Evolutionary conservation across 1,140 invertebrate species (phyloP).

Genomic region (Thalassaphorura encarpata): DNA sequence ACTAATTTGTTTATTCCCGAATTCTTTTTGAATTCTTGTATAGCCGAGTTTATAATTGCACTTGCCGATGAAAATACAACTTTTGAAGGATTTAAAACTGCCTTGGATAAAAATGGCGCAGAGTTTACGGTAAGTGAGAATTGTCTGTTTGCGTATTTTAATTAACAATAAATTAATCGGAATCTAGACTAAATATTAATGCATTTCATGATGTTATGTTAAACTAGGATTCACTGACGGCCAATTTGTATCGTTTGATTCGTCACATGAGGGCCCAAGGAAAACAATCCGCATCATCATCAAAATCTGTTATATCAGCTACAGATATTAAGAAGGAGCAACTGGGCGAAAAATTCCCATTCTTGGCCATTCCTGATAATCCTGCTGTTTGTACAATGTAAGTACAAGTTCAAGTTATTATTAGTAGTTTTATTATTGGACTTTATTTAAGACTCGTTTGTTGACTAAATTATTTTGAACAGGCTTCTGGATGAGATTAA

Average conservation of each 20-base stretch:
- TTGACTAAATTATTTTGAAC: not conserved
- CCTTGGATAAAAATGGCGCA: conserved; percentile 79
- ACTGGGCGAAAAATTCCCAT: conserved; percentile 73
- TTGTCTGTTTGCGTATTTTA: not conserved
- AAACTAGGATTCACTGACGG: conserved; percentile 75
- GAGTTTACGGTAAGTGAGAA: conserved; percentile 60
- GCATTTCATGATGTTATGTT: conserved; percentile 14
- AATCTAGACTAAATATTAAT: not conserved
- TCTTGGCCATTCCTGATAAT: conserved; percentile 80
- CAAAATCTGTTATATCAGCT: conserved; percentile 26
- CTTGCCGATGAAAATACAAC: conserved; percentile 77
- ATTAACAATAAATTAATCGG: not conserved
- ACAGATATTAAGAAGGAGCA: conserved; percentile 44
- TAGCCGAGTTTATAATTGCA: conserved; percentile 93
- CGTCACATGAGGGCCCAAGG: conserved; percentile 77
- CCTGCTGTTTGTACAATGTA: conserved; percentile 38
- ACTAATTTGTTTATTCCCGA: not conserved
- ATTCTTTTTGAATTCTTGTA: conserved; percentile 43
- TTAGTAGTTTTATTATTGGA: not conserved
- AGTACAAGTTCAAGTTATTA: conserved; percentile 12
- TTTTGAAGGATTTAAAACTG: conserved; percentile 78
- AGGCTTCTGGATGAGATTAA: conserved; percentile 37
- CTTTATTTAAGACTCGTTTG: not conserved
- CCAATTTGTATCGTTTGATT: conserved; percentile 84
- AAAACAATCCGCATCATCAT: conserved; percentile 32